Evolutionary conservation across 2,888 invertebrate genomes (phyloP).

Genomic region (Patella ulyssiponensis): DNA sequence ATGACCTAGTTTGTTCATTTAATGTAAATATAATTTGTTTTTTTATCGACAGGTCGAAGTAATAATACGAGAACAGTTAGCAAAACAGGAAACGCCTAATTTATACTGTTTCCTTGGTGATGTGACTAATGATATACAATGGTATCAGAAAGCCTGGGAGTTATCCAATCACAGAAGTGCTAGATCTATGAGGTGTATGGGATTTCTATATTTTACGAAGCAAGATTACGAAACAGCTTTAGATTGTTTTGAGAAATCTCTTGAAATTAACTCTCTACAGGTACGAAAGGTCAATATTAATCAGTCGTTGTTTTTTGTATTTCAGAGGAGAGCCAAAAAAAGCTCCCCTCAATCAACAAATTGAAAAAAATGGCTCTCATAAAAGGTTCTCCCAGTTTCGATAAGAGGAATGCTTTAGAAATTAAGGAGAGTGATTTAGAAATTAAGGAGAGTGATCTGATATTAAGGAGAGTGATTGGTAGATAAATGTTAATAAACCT

Average conservation of each 20-base stretch:
- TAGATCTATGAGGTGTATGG: conserved; percentile 91
- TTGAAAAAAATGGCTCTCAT: too few relatives aligned
- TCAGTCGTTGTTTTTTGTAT: too few relatives aligned
- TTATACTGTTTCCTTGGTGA: conserved; percentile 94
- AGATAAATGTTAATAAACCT: too few relatives aligned
- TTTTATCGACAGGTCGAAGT: conserved; percentile 81
- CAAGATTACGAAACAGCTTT: conserved; percentile 81
- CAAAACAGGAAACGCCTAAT: conserved; percentile 85
- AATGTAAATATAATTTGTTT: too few relatives aligned
- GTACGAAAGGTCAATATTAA: conserved; percentile 71
- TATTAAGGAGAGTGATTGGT: too few relatives aligned
- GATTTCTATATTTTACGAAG: conserved; percentile 72
- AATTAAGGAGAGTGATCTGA: too few relatives aligned
- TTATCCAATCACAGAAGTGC: conserved; percentile 86
- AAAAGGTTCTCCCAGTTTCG: too few relatives aligned
- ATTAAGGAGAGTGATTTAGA: too few relatives aligned
- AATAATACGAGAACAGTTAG: conserved; percentile 84
- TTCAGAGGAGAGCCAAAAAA: too few relatives aligned
- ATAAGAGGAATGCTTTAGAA: too few relatives aligned
- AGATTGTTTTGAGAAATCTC: conserved; percentile 85
- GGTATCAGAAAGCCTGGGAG: conserved; percentile 93
- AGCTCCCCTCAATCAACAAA: too few relatives aligned
- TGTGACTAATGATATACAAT: conserved; percentile 82
- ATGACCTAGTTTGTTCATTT: too few relatives aligned
- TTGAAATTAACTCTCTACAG: conserved; percentile 90